Base-by-base conservation (phyloP, 2,797 vertebrate species). In the Phoebastria nigripes region DNA sequence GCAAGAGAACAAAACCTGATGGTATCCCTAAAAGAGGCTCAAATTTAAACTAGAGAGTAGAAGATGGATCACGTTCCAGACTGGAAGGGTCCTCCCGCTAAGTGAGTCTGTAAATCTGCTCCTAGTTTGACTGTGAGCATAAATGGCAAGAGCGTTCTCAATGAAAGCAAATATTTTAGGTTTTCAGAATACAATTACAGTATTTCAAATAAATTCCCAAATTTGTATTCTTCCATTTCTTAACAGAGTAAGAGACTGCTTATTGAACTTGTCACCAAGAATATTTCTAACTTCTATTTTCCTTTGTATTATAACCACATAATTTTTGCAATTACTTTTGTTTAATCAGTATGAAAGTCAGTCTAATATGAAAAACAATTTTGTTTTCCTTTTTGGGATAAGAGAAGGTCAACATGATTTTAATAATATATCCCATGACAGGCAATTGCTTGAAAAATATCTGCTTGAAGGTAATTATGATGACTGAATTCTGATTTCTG, bases 391-490 rank as follows among this genome's bases (percentile, higher is more conserved):
- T 87, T 70, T 74, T 62, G 20, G 9, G 12, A 29, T 78, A 66
- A 66, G 29, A 76, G 20, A 42, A 92, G 7, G n/a, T 29, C 11
- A 94, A 85, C 22, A 47, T 71, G n/a, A 66, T 90, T 87, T 89
- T 56, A 86, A 79, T 29, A 61, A 55, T 41, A 51, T 24, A 67
- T n/a, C 46, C 25, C 33, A 54, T 22, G 42, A 51, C 11, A 71
- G 59, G 51, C 25, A 21, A 67, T 35, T 72, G 9, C 19, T 65
- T 62, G 28, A 71, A 85, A 85, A 94, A 26, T 31, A 52, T 9
- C 15, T 72, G 6, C 25, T 82, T 63, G 41, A 85, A 77, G n/a
- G 26, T 41, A 70, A 67, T 84, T 59, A 58, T 25, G 70, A 80
- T 86, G 31, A 46, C 31, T 80, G 39, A 80, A 72, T 41, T 87